Evolutionary conservation across 2,888 invertebrate species (phyloP).

Genomic region (Coremacera marginata): DNA sequence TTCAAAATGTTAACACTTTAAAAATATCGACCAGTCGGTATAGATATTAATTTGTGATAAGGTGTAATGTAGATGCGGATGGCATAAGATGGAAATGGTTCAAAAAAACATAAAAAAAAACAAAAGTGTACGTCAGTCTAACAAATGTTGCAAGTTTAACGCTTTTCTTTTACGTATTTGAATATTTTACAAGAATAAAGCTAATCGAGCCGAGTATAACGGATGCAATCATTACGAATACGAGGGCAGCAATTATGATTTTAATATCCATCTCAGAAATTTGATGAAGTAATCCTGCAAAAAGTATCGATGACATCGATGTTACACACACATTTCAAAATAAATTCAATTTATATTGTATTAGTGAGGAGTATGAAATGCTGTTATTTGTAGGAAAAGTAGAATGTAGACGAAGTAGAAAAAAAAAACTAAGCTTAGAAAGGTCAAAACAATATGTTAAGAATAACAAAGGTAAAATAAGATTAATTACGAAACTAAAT

Average conservation of each 20-base stretch:
- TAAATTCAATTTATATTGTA: slow-evolving; percentile 13
- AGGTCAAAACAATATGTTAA: not conserved
- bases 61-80: not conserved
- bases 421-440: not conserved
- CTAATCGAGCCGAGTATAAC: slow-evolving; percentile 58
- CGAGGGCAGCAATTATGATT: slow-evolving; percentile 65
- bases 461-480: slow-evolving; percentile 25
- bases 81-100: too few relatives aligned
- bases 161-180: slow-evolving; percentile 48
- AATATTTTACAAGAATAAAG: slow-evolving; percentile 55
- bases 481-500: not conserved
- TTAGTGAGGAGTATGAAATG: slow-evolving; percentile 16
- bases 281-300: slow-evolving; percentile 69
- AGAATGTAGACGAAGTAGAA: not conserved
- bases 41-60: not conserved
- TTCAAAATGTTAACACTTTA: not conserved
- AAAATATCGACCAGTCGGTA: not conserved
- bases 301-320: slow-evolving; percentile 51
- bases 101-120: not conserved
- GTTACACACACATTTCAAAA: slow-evolving; percentile 29
- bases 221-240: slow-evolving; percentile 61
- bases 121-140: slow-evolving; percentile 27
- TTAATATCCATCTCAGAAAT: slow-evolving; percentile 69
- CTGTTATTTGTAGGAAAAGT: slow-evolving; percentile 19
- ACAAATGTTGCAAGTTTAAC: slow-evolving; percentile 22